Evolutionary conservation across 2,113 vertebrate species (phyloP).

Genomic region (Petaurus breviceps): DNA sequence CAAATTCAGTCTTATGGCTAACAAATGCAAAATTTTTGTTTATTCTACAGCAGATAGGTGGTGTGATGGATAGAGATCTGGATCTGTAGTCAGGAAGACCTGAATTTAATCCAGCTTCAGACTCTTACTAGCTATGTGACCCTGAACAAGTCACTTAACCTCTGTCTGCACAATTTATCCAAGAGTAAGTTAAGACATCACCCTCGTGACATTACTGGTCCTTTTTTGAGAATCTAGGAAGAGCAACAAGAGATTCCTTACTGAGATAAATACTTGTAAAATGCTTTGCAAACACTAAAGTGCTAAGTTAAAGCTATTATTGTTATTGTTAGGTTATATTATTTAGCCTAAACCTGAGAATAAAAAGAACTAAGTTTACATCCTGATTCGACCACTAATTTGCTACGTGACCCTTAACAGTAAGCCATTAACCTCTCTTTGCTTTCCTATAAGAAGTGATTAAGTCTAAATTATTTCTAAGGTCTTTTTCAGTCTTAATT

Average conservation of each 20-base stretch:
- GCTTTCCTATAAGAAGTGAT: no score
- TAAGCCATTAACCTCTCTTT: no score
- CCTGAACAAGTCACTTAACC: neutral
- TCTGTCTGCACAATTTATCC: neutral
- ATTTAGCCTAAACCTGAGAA: neutral
- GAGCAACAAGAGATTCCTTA: neutral
- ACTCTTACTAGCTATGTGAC: neutral
- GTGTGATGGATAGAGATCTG: neutral
- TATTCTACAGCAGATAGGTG: neutral
- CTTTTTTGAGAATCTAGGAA: no score
- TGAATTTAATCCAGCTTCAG: neutral
- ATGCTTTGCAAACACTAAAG: neutral
- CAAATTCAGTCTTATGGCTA: neutral
- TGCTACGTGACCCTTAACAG: no score
- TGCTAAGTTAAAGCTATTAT: neutral
- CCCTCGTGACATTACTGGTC: no score
- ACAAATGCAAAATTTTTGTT: neutral
- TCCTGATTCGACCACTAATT: neutral
- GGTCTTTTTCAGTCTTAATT: neutral
- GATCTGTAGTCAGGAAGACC: neutral
- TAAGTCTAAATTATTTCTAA: neutral
- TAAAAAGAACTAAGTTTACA: neutral
- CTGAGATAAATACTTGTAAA: neutral
- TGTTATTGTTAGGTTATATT: neutral
- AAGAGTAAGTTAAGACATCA: no score